Conservation (phyloP, 2,113 vertebrate genomes). For the Spilogale gracilis region DNA sequence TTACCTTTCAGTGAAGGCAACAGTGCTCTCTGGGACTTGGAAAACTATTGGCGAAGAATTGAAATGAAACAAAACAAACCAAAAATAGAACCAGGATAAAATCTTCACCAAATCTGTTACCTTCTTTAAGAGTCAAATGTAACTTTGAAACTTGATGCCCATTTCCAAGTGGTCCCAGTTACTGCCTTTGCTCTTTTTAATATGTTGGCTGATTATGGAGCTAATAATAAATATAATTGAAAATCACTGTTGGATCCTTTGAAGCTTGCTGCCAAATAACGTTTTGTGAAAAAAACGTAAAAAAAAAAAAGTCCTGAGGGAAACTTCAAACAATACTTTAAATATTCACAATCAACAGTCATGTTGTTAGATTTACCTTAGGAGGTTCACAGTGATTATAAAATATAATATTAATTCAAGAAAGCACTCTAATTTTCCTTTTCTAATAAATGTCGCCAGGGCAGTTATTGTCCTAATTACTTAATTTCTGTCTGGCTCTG, state of each 20-base stretch:
- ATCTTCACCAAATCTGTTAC: conserved; percentile 46
- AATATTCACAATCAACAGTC: conserved; percentile 56
- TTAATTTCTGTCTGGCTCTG: neutral
- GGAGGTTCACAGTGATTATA: conserved; percentile 43
- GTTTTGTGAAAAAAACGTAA: conserved; percentile 42
- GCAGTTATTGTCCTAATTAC: neutral
- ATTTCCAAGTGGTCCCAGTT: conserved; percentile 33
- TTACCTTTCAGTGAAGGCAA: neutral
- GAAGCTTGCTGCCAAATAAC: conserved; percentile 70
- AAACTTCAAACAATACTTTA: conserved; percentile 59
- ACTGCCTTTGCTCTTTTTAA: conserved; percentile 66
- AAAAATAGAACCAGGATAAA: conserved; percentile 41
- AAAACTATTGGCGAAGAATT: conserved; percentile 41
- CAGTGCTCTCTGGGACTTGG: conserved; percentile 7
- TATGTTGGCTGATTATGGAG: conserved; percentile 59
- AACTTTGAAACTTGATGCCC: conserved; percentile 81
- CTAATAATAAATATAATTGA: conserved; percentile 64
- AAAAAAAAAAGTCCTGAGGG: neutral
- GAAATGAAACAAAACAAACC: conserved; percentile 53
- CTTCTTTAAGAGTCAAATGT: conserved; percentile 58
- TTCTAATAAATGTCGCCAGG: neutral
- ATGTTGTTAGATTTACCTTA: neutral
- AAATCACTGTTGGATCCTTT: conserved; percentile 71
- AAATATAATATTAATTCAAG: conserved; percentile 24
- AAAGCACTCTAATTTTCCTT: neutral